These are phyloP conservation scores for Nesidiocoris tenuis DNA, from an alignment of 2,888 invertebrate species.

Conservation along the genomic window DNA sequence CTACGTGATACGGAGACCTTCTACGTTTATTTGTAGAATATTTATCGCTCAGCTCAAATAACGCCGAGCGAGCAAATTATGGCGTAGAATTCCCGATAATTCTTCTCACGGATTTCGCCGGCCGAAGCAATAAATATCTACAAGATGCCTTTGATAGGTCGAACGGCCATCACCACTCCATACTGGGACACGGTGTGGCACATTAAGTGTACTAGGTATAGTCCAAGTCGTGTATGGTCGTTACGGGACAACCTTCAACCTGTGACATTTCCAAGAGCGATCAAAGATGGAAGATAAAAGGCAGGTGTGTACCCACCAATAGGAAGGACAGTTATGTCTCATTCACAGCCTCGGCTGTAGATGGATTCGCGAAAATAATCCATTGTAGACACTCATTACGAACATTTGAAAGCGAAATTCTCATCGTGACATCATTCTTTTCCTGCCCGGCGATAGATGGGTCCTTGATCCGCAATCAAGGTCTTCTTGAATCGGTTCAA, in stretches of 20 bases:
- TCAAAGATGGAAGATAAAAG: background rate
- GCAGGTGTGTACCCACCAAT: background rate
- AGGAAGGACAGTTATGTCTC: background rate
- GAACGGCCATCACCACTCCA: background rate
- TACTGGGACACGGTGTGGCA: background rate
- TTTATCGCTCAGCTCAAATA: too few species aligned
- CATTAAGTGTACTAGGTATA: background rate
- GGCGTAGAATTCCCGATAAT: background rate
- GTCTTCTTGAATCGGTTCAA: background rate
- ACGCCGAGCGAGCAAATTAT: too few species aligned
- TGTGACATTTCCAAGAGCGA: background rate
- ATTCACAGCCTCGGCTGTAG: too few species aligned
- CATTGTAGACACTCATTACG: background rate
- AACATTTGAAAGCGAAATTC: background rate
- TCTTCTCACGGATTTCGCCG: background rate
- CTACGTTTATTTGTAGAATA: too few species aligned
- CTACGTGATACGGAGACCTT: too few species aligned
- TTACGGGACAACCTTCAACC: background rate
- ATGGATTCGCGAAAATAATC: background rate
- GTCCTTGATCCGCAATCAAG: constrained; percentile 9
- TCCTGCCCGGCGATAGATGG: background rate
- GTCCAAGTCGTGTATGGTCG: background rate
- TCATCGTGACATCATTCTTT: background rate
- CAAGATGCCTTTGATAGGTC: background rate
- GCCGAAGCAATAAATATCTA: background rate